Percentiles rank a stretch among this genome's conserved stretches.
phyloP scores from a whole-genome alignment of 1,140 invertebrate genomes.

The Gonioctena quinquepunctata region DNA sequence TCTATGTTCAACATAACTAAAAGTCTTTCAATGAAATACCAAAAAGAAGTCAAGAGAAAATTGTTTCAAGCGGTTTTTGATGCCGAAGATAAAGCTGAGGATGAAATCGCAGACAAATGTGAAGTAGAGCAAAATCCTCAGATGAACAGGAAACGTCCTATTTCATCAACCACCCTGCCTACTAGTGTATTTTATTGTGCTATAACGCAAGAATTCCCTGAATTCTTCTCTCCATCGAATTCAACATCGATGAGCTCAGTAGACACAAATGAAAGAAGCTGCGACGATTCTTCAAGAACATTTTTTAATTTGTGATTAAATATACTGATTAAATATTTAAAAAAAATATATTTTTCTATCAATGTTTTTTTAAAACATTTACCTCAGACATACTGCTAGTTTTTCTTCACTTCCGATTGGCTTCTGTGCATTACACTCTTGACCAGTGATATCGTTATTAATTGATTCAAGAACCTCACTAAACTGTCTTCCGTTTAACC shows the following conservation, averaged over 20 bases:
- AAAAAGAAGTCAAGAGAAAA: background rate
- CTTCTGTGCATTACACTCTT: background rate
- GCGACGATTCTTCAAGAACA: background rate
- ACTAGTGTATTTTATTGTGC: background rate
- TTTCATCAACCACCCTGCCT: background rate
- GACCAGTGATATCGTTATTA: background rate
- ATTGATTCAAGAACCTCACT: conserved; percentile 4
- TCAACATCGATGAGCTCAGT: conserved; percentile 1
- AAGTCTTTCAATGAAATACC: background rate
- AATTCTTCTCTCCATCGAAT: background rate
- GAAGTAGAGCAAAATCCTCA: background rate
- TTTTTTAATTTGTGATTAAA: background rate
- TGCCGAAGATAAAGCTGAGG: background rate
- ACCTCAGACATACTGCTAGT: conserved; percentile 6
- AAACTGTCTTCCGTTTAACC: conserved; percentile 1
- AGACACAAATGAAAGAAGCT: background rate
- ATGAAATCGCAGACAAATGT: background rate
- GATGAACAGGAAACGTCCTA: background rate
- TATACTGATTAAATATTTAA: background rate
- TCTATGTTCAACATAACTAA: background rate
- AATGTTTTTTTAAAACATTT: too few species aligned
- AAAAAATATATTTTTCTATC: background rate
- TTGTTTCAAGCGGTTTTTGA: background rate
- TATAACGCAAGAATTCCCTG: background rate
- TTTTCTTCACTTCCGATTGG: conserved; percentile 13